Percentiles rank a stretch among this genome's conserved stretches.
phyloP scores from a whole-genome alignment of 2,797 vertebrate genomes.

The Mormyrus proboscirostris region DNA sequence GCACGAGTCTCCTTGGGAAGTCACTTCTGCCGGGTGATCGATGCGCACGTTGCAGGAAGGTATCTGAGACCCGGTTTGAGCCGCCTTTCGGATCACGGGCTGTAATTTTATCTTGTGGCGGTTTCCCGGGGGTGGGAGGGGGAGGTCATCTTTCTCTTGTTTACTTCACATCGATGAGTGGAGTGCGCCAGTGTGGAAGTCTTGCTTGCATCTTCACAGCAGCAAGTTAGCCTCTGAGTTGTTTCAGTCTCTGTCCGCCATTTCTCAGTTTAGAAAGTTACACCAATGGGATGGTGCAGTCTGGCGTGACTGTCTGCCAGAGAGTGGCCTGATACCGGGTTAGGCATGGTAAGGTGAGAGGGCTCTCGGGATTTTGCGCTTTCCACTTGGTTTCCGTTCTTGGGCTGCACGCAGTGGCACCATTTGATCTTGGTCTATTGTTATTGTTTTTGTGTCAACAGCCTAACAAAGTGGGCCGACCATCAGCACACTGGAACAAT shows the following conservation, averaged over 20 bases:
- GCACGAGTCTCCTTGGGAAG: background rate
- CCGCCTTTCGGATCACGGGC: background rate
- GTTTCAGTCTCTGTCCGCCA: background rate
- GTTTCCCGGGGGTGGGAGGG: background rate
- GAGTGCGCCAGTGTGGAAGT: background rate
- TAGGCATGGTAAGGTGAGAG: background rate
- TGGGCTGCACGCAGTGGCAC: conserved; percentile 3
- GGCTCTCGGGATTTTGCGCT: background rate
- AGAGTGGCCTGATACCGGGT: background rate
- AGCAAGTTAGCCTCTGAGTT: background rate
- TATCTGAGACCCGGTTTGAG: background rate
- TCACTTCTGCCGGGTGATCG: background rate
- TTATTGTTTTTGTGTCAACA: conserved; percentile 28
- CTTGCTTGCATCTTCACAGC: background rate
- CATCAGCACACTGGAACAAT: conserved; percentile 33
- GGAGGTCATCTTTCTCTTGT: background rate
- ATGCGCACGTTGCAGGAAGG: background rate
- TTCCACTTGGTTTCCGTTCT: background rate
- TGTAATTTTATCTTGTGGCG: background rate
- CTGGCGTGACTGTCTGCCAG: background rate
- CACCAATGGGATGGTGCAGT: background rate
- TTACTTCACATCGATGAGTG: background rate
- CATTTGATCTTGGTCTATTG: conserved; percentile 29
- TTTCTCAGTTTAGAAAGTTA: background rate
- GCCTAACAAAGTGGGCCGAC: conserved; percentile 11